Conservation (phyloP, 92 coral and sea anemone genomes). For the Umimayanthus chanpuru region DNA sequence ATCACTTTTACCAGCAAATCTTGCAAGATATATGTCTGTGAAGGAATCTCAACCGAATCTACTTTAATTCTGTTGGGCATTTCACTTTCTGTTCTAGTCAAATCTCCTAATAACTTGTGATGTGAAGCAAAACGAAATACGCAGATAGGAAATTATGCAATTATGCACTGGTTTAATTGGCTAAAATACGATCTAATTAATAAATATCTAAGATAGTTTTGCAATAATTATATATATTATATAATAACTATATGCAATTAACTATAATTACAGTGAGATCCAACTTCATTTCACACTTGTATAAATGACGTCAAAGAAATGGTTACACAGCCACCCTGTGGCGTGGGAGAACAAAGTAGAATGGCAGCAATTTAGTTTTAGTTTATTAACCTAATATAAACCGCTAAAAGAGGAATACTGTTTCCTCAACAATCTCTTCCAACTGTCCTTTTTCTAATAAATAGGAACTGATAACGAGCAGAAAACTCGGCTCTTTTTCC, state of each 20-base stretch:
- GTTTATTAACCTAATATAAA: too few species aligned
- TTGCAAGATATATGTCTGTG: too few species aligned
- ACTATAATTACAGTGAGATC: neutral
- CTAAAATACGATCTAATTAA: neutral
- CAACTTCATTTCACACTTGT: neutral
- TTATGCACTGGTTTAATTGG: neutral
- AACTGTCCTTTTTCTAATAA: neutral
- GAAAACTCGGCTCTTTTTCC: neutral
- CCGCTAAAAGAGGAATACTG: neutral
- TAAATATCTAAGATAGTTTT: neutral
- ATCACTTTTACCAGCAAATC: too few species aligned
- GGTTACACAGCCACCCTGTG: neutral
- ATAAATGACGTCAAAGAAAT: neutral
- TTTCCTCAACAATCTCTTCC: neutral
- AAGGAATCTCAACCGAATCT: too few species aligned
- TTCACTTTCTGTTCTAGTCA: too few species aligned
- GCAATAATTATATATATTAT: too few species aligned
- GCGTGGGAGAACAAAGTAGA: too few species aligned
- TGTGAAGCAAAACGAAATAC: neutral
- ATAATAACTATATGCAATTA: too few species aligned
- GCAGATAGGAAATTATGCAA: neutral
- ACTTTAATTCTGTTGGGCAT: too few species aligned
- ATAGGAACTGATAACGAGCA: too few species aligned
- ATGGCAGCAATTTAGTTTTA: neutral
- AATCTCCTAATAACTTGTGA: neutral